Percentiles rank a stretch among this genome's conserved stretches.
Conservation (phyloP, 2,113 vertebrate genomes). For the Antigone vipio region DNA sequence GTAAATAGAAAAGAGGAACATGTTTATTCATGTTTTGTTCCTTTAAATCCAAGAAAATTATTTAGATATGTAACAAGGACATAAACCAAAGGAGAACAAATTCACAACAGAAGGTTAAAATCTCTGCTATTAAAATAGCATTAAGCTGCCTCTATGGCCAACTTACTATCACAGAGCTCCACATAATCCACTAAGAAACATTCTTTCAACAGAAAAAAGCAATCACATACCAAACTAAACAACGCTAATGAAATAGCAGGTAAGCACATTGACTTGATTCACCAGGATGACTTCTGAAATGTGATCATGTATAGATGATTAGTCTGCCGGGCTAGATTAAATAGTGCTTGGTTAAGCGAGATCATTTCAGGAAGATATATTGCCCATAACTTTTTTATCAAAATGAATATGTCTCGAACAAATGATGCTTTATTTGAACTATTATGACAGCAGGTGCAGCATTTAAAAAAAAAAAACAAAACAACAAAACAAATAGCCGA, state of each 20-base stretch:
- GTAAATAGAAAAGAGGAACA: rapidly evolving
- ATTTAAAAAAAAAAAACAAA: not conserved
- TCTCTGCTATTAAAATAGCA: not conserved
- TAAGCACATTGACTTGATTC: not conserved
- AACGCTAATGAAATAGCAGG: not conserved
- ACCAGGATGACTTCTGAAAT: not conserved
- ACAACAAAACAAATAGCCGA: not conserved
- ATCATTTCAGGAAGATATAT: not conserved
- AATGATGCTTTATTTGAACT: not conserved
- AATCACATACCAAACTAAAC: not conserved
- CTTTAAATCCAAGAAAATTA: not conserved
- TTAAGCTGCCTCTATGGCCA: not conserved
- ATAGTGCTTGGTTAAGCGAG: not conserved
- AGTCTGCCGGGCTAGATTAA: not conserved
- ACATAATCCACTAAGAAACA: not conserved
- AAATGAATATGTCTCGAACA: not conserved
- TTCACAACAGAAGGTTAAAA: not conserved
- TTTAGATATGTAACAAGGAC: not conserved
- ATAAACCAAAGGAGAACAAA: not conserved
- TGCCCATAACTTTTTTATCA: too few species aligned
- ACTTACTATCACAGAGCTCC: not conserved
- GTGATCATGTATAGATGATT: too few species aligned
- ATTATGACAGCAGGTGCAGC: not conserved
- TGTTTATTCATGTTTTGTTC: not conserved
- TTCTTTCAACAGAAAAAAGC: not conserved